phyloP scores from a whole-genome alignment of 2,797 vertebrate species.

The Peromyscus eremicus region DNA sequence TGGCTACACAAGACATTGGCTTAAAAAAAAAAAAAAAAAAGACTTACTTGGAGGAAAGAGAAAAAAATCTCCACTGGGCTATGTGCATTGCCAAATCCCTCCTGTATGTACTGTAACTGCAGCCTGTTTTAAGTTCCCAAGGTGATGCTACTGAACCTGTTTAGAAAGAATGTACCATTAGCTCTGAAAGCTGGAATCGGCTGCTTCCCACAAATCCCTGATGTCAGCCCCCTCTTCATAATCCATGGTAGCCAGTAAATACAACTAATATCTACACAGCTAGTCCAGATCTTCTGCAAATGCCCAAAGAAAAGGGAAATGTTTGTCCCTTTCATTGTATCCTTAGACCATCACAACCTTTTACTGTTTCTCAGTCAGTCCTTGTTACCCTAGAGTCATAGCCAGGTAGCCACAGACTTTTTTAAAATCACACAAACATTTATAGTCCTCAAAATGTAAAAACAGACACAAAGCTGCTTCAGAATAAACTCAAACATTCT shows the following conservation, averaged over 20 bases:
- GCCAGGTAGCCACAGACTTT: neutral
- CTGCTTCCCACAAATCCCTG: neutral
- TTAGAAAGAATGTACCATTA: neutral
- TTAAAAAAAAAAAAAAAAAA: neutral
- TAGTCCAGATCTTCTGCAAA: neutral
- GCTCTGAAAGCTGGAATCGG: neutral
- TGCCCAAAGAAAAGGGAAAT: neutral
- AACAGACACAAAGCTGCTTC: neutral
- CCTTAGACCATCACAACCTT: neutral
- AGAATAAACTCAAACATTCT: slow-evolving; percentile 8
- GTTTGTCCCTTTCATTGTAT: neutral
- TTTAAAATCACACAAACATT: neutral
- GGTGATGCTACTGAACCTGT: neutral
- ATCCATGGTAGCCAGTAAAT: neutral
- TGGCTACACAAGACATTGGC: neutral
- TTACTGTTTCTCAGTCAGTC: neutral
- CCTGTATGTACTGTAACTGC: neutral
- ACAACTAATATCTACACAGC: neutral
- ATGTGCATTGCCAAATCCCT: neutral
- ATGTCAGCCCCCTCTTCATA: neutral
- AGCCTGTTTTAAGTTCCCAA: neutral
- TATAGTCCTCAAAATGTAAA: neutral
- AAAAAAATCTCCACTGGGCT: too few species aligned
- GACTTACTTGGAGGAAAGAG: neutral
- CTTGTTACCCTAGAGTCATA: neutral